phyloP scores from a whole-genome alignment of 2,888 invertebrate genomes.

The Falcaria lacertinaria region DNA sequence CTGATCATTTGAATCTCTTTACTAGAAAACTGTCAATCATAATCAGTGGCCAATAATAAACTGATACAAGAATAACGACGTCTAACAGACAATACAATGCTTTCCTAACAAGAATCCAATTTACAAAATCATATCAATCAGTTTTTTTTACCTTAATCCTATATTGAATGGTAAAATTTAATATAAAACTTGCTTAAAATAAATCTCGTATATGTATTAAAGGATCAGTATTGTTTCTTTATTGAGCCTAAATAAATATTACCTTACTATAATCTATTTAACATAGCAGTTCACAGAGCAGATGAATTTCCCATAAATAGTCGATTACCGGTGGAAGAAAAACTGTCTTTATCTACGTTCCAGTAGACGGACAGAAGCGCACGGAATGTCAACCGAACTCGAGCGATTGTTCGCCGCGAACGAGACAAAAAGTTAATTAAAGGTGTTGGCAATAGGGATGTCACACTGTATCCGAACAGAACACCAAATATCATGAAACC shows the following conservation, averaged over 20 bases:
- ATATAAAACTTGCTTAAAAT: too few relatives aligned
- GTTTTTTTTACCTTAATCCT: too few relatives aligned
- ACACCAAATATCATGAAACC: too few relatives aligned
- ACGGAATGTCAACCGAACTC: slow-evolving; percentile 46
- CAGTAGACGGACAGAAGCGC: slow-evolving; percentile 26
- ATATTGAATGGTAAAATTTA: too few relatives aligned
- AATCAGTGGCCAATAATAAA: not conserved
- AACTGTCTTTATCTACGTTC: slow-evolving; percentile 32
- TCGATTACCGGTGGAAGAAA: slow-evolving; percentile 18
- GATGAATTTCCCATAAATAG: slow-evolving; percentile 23
- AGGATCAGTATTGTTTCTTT: too few relatives aligned
- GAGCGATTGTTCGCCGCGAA: slow-evolving; percentile 38
- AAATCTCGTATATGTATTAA: too few relatives aligned
- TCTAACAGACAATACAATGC: not conserved
- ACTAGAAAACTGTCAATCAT: not conserved
- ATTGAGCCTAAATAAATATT: too few relatives aligned
- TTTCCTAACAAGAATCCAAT: too few relatives aligned
- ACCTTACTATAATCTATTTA: not conserved
- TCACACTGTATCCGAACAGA: not conserved
- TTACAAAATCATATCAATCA: too few relatives aligned
- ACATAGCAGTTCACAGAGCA: not conserved
- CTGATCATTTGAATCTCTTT: not conserved
- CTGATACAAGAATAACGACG: not conserved
- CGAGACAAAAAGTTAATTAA: slow-evolving; percentile 75
- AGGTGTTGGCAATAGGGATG: slow-evolving; percentile 27